Percentiles rank a stretch among this genome's conserved stretches.
These are phyloP conservation scores for Suncus etruscus DNA, from an alignment of 2,113 vertebrate species.

Conservation along the genomic window DNA sequence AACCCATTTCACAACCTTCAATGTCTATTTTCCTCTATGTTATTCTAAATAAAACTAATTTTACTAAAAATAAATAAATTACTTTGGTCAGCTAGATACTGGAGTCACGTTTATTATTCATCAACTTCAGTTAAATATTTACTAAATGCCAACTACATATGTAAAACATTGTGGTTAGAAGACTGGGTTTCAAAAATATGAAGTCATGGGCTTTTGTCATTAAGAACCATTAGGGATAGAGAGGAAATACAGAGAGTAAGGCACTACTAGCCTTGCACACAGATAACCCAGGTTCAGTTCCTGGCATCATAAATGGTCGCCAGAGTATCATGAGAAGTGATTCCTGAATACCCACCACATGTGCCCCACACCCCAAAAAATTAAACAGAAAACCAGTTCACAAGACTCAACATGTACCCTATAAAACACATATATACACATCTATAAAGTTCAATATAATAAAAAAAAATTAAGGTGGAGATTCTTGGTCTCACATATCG, in stretches of 20 bases:
- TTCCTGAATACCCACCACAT: too few species aligned
- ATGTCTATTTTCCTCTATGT: too few species aligned
- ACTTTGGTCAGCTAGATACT: constrained; percentile 21
- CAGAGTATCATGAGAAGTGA: too few species aligned
- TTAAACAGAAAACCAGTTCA: too few species aligned
- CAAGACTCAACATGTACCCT: background rate
- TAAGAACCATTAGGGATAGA: background rate
- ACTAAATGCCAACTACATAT: constrained; percentile 34
- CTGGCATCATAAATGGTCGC: too few species aligned
- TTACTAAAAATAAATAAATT: constrained; percentile 26
- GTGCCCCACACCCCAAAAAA: too few species aligned
- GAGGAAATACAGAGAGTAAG: background rate
- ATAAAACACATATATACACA: background rate
- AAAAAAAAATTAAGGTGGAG: background rate
- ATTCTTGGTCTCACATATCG: constrained; percentile 47
- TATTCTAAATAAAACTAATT: too few species aligned
- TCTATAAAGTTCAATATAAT: background rate
- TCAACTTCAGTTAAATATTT: constrained; percentile 48
- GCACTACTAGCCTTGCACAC: too few species aligned
- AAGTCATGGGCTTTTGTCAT: background rate
- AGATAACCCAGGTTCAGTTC: too few species aligned
- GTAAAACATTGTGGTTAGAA: background rate
- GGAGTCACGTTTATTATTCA: background rate
- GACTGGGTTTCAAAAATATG: background rate
- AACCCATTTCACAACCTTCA: too few species aligned